Percentiles rank a stretch among this genome's conserved stretches.
phyloP scores from a whole-genome alignment of 2,888 invertebrate species.

The Linnaemya tessellans region DNA sequence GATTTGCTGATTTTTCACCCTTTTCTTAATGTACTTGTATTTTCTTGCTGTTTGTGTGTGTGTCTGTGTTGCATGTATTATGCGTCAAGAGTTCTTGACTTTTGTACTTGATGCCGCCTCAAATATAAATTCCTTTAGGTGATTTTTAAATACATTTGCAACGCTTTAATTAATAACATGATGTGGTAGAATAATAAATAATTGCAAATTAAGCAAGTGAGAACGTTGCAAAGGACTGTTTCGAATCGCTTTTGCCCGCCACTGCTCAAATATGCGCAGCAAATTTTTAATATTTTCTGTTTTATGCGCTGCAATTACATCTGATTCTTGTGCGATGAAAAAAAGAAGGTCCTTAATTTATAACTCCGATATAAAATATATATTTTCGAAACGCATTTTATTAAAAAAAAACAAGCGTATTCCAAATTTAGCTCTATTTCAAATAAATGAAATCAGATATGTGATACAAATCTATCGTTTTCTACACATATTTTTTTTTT shows the following conservation, averaged over 20 bases:
- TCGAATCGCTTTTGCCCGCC: constrained; percentile 8
- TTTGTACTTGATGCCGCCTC: constrained; percentile 68
- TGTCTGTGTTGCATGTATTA: constrained; percentile 12
- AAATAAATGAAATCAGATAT: too few relatives aligned
- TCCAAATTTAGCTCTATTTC: too few relatives aligned
- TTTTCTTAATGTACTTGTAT: constrained; percentile 29
- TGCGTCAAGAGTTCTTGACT: constrained; percentile 70
- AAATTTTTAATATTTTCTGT: neutral
- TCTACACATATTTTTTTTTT: too few relatives aligned
- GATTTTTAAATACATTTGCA: constrained; percentile 66
- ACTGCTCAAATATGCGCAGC: neutral
- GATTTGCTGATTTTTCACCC: constrained; percentile 60
- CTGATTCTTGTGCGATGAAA: too few relatives aligned
- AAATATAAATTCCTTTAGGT: constrained; percentile 66
- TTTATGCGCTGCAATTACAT: neutral
- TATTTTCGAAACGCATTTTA: too few relatives aligned
- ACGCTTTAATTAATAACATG: constrained; percentile 72
- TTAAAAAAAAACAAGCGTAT: too few relatives aligned
- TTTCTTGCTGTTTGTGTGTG: neutral
- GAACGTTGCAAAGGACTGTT: constrained; percentile 7
- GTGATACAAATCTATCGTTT: too few relatives aligned
- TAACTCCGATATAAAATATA: too few relatives aligned
- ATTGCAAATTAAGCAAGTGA: constrained; percentile 51
- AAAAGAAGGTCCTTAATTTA: too few relatives aligned
- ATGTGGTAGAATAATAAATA: constrained; percentile 66